Evolutionary conservation across 1,140 invertebrate species (phyloP).

Genomic region (Polypedilum pembai): DNA sequence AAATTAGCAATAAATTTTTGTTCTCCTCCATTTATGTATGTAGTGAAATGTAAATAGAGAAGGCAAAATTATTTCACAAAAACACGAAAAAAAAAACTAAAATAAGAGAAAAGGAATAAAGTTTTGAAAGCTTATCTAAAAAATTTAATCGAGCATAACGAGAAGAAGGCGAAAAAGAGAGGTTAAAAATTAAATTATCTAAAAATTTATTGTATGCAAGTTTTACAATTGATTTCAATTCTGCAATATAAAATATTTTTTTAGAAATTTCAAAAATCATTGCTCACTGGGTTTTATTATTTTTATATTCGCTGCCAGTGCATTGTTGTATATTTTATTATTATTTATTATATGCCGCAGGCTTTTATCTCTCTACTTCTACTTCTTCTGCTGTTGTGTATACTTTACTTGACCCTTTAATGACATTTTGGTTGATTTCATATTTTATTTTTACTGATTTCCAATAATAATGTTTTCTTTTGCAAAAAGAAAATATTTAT

Average conservation of each 20-base stretch:
- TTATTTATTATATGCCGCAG: conserved; percentile 12
- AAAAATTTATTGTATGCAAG: background rate
- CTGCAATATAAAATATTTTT: too few species aligned
- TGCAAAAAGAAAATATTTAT: background rate
- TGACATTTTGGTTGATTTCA: conserved; percentile 18
- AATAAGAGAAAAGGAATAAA: background rate
- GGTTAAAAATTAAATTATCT: background rate
- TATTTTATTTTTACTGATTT: conserved; percentile 5
- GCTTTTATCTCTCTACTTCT: conserved; percentile 17
- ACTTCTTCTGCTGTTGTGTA: background rate
- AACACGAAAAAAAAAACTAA: background rate
- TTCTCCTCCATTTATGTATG: background rate
- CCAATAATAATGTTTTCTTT: conserved; percentile 11
- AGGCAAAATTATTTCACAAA: too few species aligned
- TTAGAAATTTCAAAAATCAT: too few species aligned
- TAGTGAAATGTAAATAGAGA: too few species aligned
- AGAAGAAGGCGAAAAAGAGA: background rate
- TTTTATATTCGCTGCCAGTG: background rate
- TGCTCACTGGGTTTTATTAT: too few species aligned
- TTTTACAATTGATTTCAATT: too few species aligned
- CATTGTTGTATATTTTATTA: conserved; percentile 13
- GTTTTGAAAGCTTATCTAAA: background rate
- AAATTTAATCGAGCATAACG: conserved; percentile 12
- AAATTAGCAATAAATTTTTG: conserved; percentile 5
- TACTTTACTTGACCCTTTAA: background rate